A percentile compares a stretch with the other conserved stretches of the same genome.
These are phyloP conservation scores for Archegozetes longisetosus DNA, from an alignment of 1,140 invertebrate species.

Conservation along the genomic window DNA sequence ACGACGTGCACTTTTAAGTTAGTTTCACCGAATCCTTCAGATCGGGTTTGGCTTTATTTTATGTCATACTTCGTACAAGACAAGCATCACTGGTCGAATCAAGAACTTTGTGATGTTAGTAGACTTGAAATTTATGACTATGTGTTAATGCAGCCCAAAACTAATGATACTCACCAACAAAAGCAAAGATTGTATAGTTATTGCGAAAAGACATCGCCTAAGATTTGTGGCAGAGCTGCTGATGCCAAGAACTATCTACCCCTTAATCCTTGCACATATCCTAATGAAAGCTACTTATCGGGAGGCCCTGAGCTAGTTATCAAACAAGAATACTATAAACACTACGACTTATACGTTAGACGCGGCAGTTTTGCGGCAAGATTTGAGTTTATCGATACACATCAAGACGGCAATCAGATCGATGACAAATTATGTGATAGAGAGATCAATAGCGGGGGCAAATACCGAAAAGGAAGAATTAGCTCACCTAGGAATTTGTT, in stretches of 20 bases:
- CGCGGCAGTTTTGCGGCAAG: constrained; percentile 17
- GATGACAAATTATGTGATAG: constrained; percentile 20
- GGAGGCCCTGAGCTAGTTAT: constrained; percentile 19
- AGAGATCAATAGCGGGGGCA: constrained; percentile 8
- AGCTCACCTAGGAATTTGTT: constrained; percentile 21
- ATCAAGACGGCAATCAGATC: constrained; percentile 8
- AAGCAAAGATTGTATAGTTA: constrained; percentile 16
- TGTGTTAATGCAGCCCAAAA: neutral
- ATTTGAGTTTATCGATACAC: constrained; percentile 22
- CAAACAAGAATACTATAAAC: constrained; percentile 17
- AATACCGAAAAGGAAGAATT: constrained; percentile 11
- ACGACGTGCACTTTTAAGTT: constrained; percentile 72
- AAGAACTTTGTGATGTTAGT: constrained; percentile 20
- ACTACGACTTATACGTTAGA: constrained; percentile 13
- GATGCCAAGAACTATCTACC: constrained; percentile 20
- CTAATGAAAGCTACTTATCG: constrained; percentile 22
- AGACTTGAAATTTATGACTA: constrained; percentile 21
- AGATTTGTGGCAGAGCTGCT: constrained; percentile 21
- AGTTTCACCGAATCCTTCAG: constrained; percentile 45
- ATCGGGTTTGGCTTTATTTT: constrained; percentile 70
- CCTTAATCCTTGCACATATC: constrained; percentile 21
- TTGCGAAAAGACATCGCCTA: constrained; percentile 23
- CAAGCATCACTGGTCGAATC: constrained; percentile 19
- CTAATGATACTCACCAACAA: constrained; percentile 5
- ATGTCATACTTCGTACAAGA: constrained; percentile 30